These are phyloP conservation scores for Apantesis nais DNA, from an alignment of 2,888 invertebrate species.

Conservation along the genomic window DNA sequence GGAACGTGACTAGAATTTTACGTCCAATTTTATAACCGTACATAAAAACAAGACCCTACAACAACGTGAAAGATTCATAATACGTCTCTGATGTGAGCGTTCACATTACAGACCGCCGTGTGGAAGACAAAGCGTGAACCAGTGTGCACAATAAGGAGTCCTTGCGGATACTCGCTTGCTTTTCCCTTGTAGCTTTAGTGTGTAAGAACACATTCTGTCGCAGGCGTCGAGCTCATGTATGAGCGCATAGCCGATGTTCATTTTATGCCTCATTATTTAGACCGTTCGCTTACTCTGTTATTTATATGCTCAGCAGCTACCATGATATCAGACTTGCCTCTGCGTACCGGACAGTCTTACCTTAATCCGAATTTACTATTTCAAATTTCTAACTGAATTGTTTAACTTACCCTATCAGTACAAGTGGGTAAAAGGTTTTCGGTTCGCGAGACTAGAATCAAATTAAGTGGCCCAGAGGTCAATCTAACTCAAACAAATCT, in stretches of 20 bases:
- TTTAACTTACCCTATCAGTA: neutral
- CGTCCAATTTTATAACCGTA: conserved; percentile 72
- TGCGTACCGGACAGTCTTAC: neutral
- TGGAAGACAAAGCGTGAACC: conserved; percentile 18
- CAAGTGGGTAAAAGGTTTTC: conserved; percentile 15
- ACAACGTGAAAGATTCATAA: conserved; percentile 76
- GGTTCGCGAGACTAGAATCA: conserved; percentile 18
- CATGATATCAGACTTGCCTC: conserved; percentile 21
- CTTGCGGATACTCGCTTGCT: conserved; percentile 9
- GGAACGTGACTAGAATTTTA: conserved; percentile 76
- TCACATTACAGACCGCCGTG: conserved; percentile 43
- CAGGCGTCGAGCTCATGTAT: conserved; percentile 37
- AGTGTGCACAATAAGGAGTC: conserved; percentile 28
- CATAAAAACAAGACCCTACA: conserved; percentile 69
- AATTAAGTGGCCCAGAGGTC: conserved; percentile 22
- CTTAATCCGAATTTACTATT: neutral
- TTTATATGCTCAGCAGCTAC: conserved; percentile 41
- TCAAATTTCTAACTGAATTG: neutral
- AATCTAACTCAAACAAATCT: conserved; percentile 21
- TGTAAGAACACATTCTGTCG: conserved; percentile 46
- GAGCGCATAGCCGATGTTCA: conserved; percentile 50
- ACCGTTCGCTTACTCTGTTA: conserved; percentile 59
- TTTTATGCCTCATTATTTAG: conserved; percentile 67
- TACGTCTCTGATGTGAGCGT: conserved; percentile 51
- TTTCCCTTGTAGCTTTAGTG: conserved; percentile 23